phyloP scores from a whole-genome alignment of 1,140 invertebrate genomes.

The Oncopeltus fasciatus region DNA sequence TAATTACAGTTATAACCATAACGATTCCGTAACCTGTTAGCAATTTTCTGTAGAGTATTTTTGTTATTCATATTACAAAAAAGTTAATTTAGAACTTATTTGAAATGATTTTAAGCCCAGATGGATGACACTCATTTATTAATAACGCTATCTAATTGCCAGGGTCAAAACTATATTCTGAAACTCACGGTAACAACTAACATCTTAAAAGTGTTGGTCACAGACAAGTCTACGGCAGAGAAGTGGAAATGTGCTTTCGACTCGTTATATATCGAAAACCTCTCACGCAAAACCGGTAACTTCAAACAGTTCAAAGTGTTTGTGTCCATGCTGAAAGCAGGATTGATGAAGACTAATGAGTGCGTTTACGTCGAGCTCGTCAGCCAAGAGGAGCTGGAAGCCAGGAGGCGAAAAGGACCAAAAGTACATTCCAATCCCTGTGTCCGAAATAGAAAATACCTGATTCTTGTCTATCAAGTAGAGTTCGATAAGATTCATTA shows the following conservation, averaged over 20 bases:
- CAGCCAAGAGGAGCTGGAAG: slow-evolving; percentile 3
- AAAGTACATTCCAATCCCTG: neutral
- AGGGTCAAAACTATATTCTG: neutral
- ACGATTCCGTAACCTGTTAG: too few relatives aligned
- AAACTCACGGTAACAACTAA: neutral
- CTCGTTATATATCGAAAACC: slow-evolving; percentile 1
- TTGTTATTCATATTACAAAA: too few relatives aligned
- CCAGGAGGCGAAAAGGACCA: neutral
- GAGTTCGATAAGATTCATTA: slow-evolving; percentile 25
- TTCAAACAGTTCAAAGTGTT: slow-evolving; percentile 8
- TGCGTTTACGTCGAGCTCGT: slow-evolving; percentile 1
- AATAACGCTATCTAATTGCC: neutral
- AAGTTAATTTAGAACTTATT: too few relatives aligned
- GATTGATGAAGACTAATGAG: neutral
- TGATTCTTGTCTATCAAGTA: slow-evolving; percentile 5
- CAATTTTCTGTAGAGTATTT: too few relatives aligned
- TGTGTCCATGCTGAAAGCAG: slow-evolving; percentile 3
- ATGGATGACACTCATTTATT: neutral
- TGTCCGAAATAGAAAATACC: neutral
- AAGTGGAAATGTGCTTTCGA: slow-evolving; percentile 10
- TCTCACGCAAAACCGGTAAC: slow-evolving; percentile 11
- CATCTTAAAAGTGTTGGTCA: neutral
- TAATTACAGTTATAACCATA: too few relatives aligned
- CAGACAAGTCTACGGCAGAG: slow-evolving; percentile 9
- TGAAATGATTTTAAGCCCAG: too few relatives aligned